Evolutionary conservation across 2,113 vertebrate species (phyloP), one percentile per base, ranked within the genome.

Genomic region (Prietella phreatophila): DNA sequence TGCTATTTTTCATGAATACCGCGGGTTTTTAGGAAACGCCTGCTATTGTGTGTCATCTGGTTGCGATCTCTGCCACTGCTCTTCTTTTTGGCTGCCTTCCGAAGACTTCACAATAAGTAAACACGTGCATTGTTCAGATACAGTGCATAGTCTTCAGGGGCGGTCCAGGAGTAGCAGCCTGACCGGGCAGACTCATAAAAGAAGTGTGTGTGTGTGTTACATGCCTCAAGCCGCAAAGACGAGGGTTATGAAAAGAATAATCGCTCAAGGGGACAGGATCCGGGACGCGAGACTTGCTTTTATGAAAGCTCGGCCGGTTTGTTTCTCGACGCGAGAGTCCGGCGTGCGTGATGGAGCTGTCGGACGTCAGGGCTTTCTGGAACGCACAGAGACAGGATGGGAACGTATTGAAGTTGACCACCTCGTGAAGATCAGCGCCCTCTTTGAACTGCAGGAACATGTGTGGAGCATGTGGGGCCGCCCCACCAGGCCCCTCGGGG

Each of bases 381-480:
- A 75, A 82, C 60, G 56, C n/a, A 47, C 67, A 36, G 42, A 76
- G 80, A 85, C 83, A 75, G 50, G 82, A 33, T 71, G 63, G 61
- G 75, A 33, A 33, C 17, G 50, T 86, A 82, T 84, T 58, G 78
- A 85, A 88, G 39, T 80, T 79, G 83, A 55, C 83, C 88, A 90
- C 69, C 89, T 85, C 78, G 20, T 89, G 82, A 82, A 65, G 87
- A 86, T 83, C 88, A 67, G 27, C 50, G 53, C 89, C 87, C 82
- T 86, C 89, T 90, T 86, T 90, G 87, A 89, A 89, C 86, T 69
- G 33, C 58, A 50, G 58, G 42, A 88, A 92, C 91, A 92, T 92
- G 90, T 93, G 92, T 81, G 39, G 67, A 87, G 87, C 92, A 92
- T 42, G 89, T 93, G 91, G 85, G 82, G 83, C 69, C 42, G 81